Base-by-base conservation (phyloP, 2,113 vertebrate genomes). In the Pavo muticus region DNA sequence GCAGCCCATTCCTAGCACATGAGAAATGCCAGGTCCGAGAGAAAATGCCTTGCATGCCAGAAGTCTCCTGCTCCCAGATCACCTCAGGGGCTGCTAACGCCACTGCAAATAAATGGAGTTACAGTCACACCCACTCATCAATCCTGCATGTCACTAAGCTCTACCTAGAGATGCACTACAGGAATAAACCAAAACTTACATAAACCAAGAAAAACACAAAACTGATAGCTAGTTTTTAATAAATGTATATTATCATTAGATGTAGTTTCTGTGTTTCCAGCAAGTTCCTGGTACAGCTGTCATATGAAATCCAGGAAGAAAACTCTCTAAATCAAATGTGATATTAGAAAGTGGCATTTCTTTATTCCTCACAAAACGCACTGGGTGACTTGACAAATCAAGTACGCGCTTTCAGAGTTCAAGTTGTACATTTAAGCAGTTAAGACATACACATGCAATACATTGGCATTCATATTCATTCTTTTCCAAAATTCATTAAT, bases 21-120 rank as follows among this genome's bases (percentile, higher is more conserved):
- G 68, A 83, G 40, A 65, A 90, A 90, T 2, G 6, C 40, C 75
- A 88, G 74, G 23, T 80, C 45, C 0, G 0, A 84, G 75, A 69
- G 7, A 68, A 32, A 57, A 64, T 0, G 2, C 52, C 35, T 75
- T 32, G 18, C 47, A 19, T 0, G 10, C 32, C 57, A 61, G 25
- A 29, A 44, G 13, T 11, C 10, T 93, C 21, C 70, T 71, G 30
- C 64, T 87, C 35, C 19, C 1, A 2, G 15, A 37, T 76, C 48
- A 54, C 48, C 32, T 23, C 35, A 52, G 47, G 50, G 32, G 13
- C 52, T 81, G 7, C 39, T 42, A 64, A 56, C 35, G 25, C 18
- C 52, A 40, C 52, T 20, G 70, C 68, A 91, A 91, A 87, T 68
- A 60, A 72, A 50, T 0, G 1, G 63, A 52, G 25, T 57, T 81